Evolutionary conservation across 2,113 vertebrate species (phyloP).

Genomic region (Rhabdomys dilectus): DNA sequence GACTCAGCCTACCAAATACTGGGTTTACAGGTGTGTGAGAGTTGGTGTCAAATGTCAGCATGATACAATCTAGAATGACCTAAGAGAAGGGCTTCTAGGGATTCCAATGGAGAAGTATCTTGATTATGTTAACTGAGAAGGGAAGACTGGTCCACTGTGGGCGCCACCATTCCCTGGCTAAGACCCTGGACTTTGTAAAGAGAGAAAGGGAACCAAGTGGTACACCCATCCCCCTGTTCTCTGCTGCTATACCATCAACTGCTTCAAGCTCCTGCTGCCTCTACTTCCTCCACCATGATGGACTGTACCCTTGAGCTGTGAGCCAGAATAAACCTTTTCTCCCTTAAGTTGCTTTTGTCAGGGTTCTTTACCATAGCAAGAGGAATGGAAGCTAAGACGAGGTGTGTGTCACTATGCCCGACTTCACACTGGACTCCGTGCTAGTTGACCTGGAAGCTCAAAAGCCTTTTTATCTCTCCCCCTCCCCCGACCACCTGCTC

Average conservation of each 20-base stretch:
- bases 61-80: not conserved
- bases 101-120: no score
- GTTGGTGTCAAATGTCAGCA: no score
- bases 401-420: no score
- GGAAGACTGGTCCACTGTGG: no score
- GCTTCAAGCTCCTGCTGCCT: not conserved
- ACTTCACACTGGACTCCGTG: not conserved
- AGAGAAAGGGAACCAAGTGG: not conserved
- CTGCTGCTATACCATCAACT: no score
- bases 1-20: not conserved
- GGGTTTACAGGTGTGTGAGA: not conserved
- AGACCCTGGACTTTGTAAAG: not conserved
- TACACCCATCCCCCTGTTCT: not conserved
- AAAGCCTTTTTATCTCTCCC: no score
- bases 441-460: not conserved
- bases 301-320: not conserved
- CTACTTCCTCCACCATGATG: not conserved
- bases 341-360: not conserved
- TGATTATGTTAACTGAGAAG: no score
- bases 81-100: not conserved
- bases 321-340: not conserved
- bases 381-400: not conserved
- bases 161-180: not conserved
- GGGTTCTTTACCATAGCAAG: not conserved
- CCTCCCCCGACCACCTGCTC: not conserved